These are phyloP conservation scores for Clitarchus hookeri DNA, from an alignment of 2,888 invertebrate genomes.

Conservation along the genomic window DNA sequence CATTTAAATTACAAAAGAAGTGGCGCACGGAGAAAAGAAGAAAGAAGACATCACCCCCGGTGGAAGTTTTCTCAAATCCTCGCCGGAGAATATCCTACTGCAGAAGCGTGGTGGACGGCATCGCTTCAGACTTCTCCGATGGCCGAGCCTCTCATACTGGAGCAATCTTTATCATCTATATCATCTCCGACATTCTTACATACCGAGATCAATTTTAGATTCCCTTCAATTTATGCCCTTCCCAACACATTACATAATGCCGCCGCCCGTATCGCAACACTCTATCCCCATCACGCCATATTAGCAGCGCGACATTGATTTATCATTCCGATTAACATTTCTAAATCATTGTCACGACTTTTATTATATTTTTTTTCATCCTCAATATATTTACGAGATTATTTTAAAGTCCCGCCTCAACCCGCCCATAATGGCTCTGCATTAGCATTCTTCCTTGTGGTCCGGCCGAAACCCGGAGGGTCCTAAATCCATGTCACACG, in stretches of 20 bases:
- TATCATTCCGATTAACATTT: background rate
- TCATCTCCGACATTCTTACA: slow-evolving; percentile 8
- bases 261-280: background rate
- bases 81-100: background rate
- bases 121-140: background rate
- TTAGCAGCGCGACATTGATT: slow-evolving; percentile 14
- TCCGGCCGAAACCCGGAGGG: background rate
- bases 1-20: slow-evolving; percentile 14
- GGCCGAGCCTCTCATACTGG: background rate
- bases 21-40: background rate
- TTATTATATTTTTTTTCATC: background rate
- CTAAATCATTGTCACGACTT: slow-evolving; percentile 14
- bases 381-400: slow-evolving; percentile 14
- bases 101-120: background rate
- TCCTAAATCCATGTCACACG: background rate
- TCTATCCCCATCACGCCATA: slow-evolving; percentile 6
- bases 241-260: background rate
- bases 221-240: slow-evolving; percentile 14
- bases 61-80: background rate
- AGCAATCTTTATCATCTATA: background rate
- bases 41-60: background rate
- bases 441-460: background rate
- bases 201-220: slow-evolving; percentile 14
- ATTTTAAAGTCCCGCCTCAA: slow-evolving; percentile 1
- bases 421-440: slow-evolving; percentile 8